Evolutionary conservation across 2,113 vertebrate genomes (phyloP), one percentile per base, ranked within the genome.

Genomic region (Vicugna pacos): DNA sequence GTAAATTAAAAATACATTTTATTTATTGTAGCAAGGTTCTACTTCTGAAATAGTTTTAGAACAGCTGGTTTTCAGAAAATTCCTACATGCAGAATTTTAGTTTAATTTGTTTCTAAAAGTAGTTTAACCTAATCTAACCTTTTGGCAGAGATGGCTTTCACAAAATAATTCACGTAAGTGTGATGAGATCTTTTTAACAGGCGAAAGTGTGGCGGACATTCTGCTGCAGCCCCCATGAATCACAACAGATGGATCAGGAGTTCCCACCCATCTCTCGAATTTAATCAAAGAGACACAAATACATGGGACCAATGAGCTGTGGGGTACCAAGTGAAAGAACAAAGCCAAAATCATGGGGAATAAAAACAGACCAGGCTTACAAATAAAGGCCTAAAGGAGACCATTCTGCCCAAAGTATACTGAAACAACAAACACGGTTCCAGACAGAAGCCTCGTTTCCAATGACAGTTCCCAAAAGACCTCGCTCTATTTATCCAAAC

Each of bases 51-150:
- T 81, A 38, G 6, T 76, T 95, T 82, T 69, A 52, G 46, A 79
- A 79, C 2, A 46, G 16, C 70, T 67, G 81, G 13, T 65, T 86
- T 97, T 90, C 30, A 86, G 4, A 62, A 62, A 13, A 72, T 19
- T 5, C 3, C 32, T 64, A n/a, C 8, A n/a, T 86, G 32, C 0
- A 62, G 4, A 77, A 81, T 56, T 96, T 83, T 93, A 60, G 13
- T 48, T 90, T 77, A 72, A 54, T 89, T 85, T 75, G 0, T 75
- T 92, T 90, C 75, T 91, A 38, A 72, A 80, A 90, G 6, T 79
- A 24, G 19, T 1, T 72, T 73, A 87, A 58, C 24, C 15, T 86
- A 83, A 89, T 72, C 28, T 62, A 52, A 79, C 10, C 6, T 86
- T 91, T 81, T 67, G 10, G 30, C 22, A 88, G 65, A 65, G 4